Percentiles rank a stretch among this genome's conserved stretches.
Evolutionary conservation across 1,140 invertebrate genomes (phyloP).

Genomic region (Glossosoma conforme): DNA sequence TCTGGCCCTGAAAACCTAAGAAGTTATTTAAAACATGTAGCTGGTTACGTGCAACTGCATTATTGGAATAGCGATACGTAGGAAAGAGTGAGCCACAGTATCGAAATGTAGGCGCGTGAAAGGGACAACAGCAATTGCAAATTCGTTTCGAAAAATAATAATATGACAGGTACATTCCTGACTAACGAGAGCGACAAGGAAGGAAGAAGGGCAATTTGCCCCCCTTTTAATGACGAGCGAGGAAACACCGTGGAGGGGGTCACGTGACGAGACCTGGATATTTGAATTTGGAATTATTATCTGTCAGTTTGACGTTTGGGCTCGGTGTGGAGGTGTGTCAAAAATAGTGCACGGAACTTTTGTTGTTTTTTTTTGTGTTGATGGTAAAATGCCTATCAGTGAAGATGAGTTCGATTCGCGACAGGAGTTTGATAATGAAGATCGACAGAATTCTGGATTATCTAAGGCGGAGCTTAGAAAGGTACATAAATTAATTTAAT

Average conservation of each 20-base stretch:
- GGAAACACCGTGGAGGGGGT: constrained; percentile 6
- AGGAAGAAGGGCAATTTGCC: neutral
- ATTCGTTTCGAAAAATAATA: neutral
- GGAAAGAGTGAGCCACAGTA: constrained; percentile 7
- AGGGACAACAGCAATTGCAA: neutral
- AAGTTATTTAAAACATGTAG: no score
- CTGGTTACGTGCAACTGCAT: no score
- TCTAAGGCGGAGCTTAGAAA: constrained; percentile 32
- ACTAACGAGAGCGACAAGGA: constrained; percentile 6
- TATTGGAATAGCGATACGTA: constrained; percentile 1
- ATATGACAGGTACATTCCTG: constrained; percentile 10
- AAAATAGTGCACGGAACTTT: neutral
- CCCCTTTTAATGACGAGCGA: neutral
- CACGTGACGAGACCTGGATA: constrained; percentile 5
- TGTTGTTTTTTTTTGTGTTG: constrained; percentile 1
- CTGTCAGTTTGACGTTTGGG: constrained; percentile 27
- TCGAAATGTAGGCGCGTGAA: neutral
- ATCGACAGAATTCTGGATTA: constrained; percentile 13
- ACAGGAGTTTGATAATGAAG: constrained; percentile 15
- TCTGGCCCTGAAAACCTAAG: no score
- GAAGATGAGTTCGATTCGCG: constrained; percentile 31
- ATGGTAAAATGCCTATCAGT: constrained; percentile 29
- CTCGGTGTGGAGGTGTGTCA: neutral
- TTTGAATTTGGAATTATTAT: constrained; percentile 11
- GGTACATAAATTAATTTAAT: constrained; percentile 17